Percentiles rank a stretch among this genome's conserved stretches.
Evolutionary conservation across 2,888 invertebrate genomes (phyloP).

Genomic region (Meganola albula): DNA sequence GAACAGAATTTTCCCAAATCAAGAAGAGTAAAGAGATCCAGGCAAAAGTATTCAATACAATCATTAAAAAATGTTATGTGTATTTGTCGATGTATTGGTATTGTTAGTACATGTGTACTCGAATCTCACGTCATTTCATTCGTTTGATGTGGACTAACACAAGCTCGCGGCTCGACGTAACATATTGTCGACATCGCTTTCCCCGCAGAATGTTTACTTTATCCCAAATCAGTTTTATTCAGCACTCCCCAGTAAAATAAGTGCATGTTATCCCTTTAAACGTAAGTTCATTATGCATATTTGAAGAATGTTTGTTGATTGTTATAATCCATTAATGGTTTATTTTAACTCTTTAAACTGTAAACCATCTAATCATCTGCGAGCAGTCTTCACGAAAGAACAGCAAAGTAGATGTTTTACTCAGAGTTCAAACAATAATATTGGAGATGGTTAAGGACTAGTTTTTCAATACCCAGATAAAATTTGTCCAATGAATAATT

Average conservation of each 20-base stretch:
- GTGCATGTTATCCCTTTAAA: slow-evolving; percentile 62
- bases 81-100: slow-evolving; percentile 54
- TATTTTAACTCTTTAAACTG: slow-evolving; percentile 26
- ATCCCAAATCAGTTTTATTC: slow-evolving; percentile 57
- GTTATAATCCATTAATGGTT: slow-evolving; percentile 29
- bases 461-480: no score
- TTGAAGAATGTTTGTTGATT: slow-evolving; percentile 32
- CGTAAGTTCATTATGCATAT: slow-evolving; percentile 43
- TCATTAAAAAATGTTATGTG: slow-evolving; percentile 48
- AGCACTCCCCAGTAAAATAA: slow-evolving; percentile 54
- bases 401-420: slow-evolving; percentile 43
- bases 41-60: slow-evolving; percentile 46
- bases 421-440: no score
- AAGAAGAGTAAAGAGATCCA: slow-evolving; percentile 49
- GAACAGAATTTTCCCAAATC: slow-evolving; percentile 45
- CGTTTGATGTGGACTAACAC: slow-evolving; percentile 69
- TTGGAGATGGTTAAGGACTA: no score
- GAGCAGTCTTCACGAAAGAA: slow-evolving; percentile 46
- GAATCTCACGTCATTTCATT: slow-evolving; percentile 56
- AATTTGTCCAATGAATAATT: no score
- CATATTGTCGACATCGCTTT: slow-evolving; percentile 65
- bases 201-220: slow-evolving; percentile 62
- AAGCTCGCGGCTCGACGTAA: slow-evolving; percentile 45
- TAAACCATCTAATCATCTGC: slow-evolving; percentile 23
- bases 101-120: slow-evolving; percentile 66